Base-by-base conservation (phyloP, 1,140 invertebrate genomes). In the Drosophila malerkotliana region DNA sequence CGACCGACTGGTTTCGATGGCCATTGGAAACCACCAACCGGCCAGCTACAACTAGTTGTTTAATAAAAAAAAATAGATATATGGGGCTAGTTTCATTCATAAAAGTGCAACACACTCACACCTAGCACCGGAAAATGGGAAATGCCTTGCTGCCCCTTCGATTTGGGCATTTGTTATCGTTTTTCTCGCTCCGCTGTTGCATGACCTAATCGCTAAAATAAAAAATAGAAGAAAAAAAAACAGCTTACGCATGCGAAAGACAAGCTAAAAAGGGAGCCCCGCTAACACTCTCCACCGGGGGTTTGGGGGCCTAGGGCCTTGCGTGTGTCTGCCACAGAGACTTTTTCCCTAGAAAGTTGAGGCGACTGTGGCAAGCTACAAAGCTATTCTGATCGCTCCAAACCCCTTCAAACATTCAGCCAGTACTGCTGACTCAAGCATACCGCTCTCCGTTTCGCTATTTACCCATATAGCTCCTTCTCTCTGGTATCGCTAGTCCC, bases 181-280 rank as follows among this genome's bases (percentile, higher is more conserved):
- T 77, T 67, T 60, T 57, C 72, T 79, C 64, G 44, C 52, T 72
- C 26, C 73, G 72, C 61, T 82, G 61, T 83, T 79, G 83, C 79
- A 88, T 88, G 83, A 88, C 79, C 83, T 88, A 88, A 88, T 88
- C 83, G 83, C 67, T 88, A 79, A 73, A 79, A 72, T 72, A 54
- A 77, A 77, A 51, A 47, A 47, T 15, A 63, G 15, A 21, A 45
- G 41, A 73, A 52, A 26, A 45, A 53, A 49, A 60, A 56, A 68
- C 58, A 54, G 64, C 61, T 66, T 60, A 69, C 75, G 63, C 72
- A 81, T 75, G 64, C 69, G 77, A 79, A 79, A 81, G 57, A 45
- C 59, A 48, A 51, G 47, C 57, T 47, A 55, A 37, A 76, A 55
- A 69, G 79, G 76, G 54, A 83, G 61, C 57, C 58, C 56, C 54